Evolutionary conservation across 2,888 invertebrate genomes (phyloP), one percentile per base, ranked within the genome.

Genomic region (Melipona bicolor): DNA sequence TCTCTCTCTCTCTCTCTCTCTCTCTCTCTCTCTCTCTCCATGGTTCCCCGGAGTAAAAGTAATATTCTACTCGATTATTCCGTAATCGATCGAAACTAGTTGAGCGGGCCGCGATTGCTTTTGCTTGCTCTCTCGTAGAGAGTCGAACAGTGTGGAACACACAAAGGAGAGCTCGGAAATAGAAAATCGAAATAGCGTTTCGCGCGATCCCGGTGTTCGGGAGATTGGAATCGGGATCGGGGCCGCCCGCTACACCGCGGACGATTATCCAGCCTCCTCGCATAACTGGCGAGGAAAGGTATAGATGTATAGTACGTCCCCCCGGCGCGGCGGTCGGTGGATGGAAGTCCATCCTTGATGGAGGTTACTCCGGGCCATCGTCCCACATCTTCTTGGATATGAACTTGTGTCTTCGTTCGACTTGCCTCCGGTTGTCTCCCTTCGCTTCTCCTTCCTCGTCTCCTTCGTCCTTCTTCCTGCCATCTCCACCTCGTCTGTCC

Each of bases 351-450:
- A 94, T 93, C 93, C 94, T 93, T 94, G 93, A 94, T 94, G 93
- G 93, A 94, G 94, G 94, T 94, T 94, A 94, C 93, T 94, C 81
- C 89, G 82, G 94, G 92, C 86, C 94, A 93, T 94, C 94, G 94
- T 94, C 93, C 94, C 92, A 94, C 93, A 94, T 94, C 93, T 93
- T 90, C 91, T 90, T 92, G 89, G 90, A 93, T 92, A 92, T 92
- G 92, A 93, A 93, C 93, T 92, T 92, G 92, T 85, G 91, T 93
- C 93, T 92, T 92, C 91, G 90, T 93, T 92, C 90, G 90, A 88
- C 86, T 89, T 88, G 89, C 84, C 64, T 64, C 64, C 88, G 83
- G 84, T 83, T 88, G 81, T 87, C 87, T 88, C 87, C 84, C 88
- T 85, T 88, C 85, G 77, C 74, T 84, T 82, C 85, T 88, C 89